Evolutionary conservation across 2,797 vertebrate genomes (phyloP).

Genomic region (Lacerta agilis): DNA sequence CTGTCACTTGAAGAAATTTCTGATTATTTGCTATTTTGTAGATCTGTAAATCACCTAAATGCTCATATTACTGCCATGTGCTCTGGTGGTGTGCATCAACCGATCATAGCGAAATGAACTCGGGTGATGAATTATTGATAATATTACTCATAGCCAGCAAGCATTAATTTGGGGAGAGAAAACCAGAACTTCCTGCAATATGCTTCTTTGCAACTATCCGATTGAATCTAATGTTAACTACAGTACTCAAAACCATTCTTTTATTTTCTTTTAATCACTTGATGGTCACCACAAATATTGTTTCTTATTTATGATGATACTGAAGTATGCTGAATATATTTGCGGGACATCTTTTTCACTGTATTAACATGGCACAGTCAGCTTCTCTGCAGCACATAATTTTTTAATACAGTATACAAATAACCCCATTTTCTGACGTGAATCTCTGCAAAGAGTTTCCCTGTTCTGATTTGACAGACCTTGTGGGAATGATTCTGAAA

Average conservation of each 20-base stretch:
- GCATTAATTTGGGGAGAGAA: conserved; percentile 60
- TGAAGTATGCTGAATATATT: conserved; percentile 61
- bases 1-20: conserved; percentile 66
- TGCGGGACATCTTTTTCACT: conserved; percentile 48
- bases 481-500: conserved; percentile 25
- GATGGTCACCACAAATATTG: conserved; percentile 56
- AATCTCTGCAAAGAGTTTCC: conserved; percentile 53
- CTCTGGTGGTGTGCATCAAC: conserved; percentile 69
- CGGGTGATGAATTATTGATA: conserved; percentile 68
- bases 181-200: conserved; percentile 38
- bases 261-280: conserved; percentile 60
- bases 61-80: conserved; percentile 66
- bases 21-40: conserved; percentile 70
- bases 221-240: conserved; percentile 62
- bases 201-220: conserved; percentile 35
- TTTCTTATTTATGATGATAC: conserved; percentile 65
- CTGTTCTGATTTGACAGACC: conserved; percentile 69
- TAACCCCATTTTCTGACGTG: conserved; percentile 49
- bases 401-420: conserved; percentile 66
- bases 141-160: conserved; percentile 59
- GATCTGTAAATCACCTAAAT: conserved; percentile 72
- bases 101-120: conserved; percentile 66
- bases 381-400: conserved; percentile 57
- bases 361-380: conserved; percentile 38
- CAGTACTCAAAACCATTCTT: conserved; percentile 42